Base-by-base conservation (phyloP, 2,888 invertebrate genomes). In the Fragum whitleyi region DNA sequence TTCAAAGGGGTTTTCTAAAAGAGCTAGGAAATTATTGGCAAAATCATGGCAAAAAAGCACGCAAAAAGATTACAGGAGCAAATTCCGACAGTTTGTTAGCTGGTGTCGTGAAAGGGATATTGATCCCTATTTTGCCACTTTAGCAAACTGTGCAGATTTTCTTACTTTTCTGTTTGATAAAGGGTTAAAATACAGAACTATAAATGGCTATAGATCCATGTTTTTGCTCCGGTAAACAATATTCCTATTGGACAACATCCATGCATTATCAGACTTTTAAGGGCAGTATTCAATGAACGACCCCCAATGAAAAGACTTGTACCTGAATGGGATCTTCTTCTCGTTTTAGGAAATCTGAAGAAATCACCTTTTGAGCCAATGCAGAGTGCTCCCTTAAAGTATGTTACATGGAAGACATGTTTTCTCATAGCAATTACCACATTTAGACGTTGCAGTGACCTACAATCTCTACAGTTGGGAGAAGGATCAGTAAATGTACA, bases 71-170 rank as follows among this genome's bases (percentile, higher is more conserved):
- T 76, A 72, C 47, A 26, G 16, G 19, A 61, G 32, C 61, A 80
- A 76, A 51, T 76, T 76, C 59, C 57, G 62, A 39, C 70, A 71
- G 55, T 83, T 79, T 21, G n/a, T 19, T 76, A 47, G 79, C 77
- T 83, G 77, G 74, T 78, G 82, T 82, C n/a, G 42, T 78, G 28
- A 57, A 76, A 26, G 47, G 28, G n/a, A 80, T 14, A 72, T 84
- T 73, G 70, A 79, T 79, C 76, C 73, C 72, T 65, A 72, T 82
- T 23, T 47, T 47, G 65, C 71, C 51, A 39, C 77, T 77, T 23
- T 77, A 71, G 71, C 23, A 55, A 26, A 77, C 14, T 70, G 70
- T 51, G 65, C 77, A 16, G 53, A 70, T 61, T 77, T 70, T 21
- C 23, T 67, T 9, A 67, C 71, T 28, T 28, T n/a, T n/a, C n/a